These are phyloP conservation scores for Alosa sapidissima DNA, from an alignment of 2,797 vertebrate species.

Conservation along the genomic window DNA sequence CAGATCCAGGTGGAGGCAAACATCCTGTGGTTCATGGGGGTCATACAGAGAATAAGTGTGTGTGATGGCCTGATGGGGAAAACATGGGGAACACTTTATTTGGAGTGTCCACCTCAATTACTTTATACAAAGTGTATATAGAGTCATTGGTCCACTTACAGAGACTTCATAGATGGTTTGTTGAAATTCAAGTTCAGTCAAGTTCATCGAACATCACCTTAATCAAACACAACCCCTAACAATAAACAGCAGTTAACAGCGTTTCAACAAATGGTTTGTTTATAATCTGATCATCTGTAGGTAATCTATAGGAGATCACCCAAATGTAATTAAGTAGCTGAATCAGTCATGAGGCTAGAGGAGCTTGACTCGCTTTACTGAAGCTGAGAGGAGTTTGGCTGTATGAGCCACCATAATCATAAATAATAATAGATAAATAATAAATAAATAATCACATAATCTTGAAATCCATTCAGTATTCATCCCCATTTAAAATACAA, in stretches of 20 bases:
- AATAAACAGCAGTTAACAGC: background rate
- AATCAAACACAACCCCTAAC: no score
- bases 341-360: background rate
- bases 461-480: background rate
- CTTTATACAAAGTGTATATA: no score
- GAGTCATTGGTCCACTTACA: no score
- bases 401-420: background rate
- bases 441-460: no score
- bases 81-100: background rate
- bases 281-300: no score
- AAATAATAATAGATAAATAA: no score
- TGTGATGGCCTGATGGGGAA: background rate
- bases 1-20: conserved; percentile 65
- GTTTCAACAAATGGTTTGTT: no score
- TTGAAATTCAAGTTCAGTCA: no score
- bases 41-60: conserved; percentile 49
- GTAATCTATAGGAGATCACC: no score
- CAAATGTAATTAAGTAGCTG: background rate
- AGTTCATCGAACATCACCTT: no score
- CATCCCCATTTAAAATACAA: background rate
- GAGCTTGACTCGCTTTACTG: background rate
- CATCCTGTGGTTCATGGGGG: conserved; percentile 60
- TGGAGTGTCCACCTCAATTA: no score
- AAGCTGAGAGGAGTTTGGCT: background rate
- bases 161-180: no score